phyloP scores from a whole-genome alignment of 2,888 invertebrate species.

The Eristalinus aeneus region DNA sequence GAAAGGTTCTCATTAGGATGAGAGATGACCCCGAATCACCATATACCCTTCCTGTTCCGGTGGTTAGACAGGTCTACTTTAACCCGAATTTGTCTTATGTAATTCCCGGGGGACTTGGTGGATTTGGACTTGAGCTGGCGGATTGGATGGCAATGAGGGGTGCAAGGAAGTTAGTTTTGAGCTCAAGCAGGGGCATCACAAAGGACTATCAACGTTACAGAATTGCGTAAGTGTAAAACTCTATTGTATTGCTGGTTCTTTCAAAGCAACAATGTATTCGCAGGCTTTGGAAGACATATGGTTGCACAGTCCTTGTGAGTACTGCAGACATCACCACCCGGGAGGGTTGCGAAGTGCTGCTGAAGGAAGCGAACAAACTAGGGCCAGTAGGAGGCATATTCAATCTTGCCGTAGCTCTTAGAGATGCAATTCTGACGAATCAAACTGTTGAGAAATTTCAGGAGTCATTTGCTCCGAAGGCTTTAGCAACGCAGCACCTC shows the following conservation, averaged over 20 bases:
- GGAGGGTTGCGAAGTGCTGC: constrained; percentile 86
- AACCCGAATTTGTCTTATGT: constrained; percentile 81
- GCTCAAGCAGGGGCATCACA: constrained; percentile 89
- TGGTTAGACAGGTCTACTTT: constrained; percentile 76
- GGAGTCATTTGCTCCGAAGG: constrained; percentile 89
- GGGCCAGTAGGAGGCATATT: constrained; percentile 92
- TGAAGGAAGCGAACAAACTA: constrained; percentile 84
- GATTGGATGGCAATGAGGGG: constrained; percentile 93
- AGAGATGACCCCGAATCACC: constrained; percentile 73
- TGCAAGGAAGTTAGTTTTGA: constrained; percentile 88
- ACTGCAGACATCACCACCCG: constrained; percentile 87
- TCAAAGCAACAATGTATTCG: constrained; percentile 12
- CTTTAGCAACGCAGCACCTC: constrained; percentile 88
- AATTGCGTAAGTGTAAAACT: constrained; percentile 82
- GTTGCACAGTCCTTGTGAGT: constrained; percentile 86
- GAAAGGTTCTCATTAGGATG: constrained; percentile 84
- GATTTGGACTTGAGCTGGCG: constrained; percentile 93
- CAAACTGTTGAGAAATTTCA: constrained; percentile 87
- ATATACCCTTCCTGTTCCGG: constrained; percentile 76
- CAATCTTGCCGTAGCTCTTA: constrained; percentile 91
- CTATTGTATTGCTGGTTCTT: neutral
- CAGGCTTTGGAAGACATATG: constrained; percentile 87
- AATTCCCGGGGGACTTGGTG: constrained; percentile 92
- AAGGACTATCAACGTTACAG: constrained; percentile 92
- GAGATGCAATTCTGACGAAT: constrained; percentile 89